Evolutionary conservation across 1,140 invertebrate species (phyloP).

Genomic region (Conopomorpha cramerella): DNA sequence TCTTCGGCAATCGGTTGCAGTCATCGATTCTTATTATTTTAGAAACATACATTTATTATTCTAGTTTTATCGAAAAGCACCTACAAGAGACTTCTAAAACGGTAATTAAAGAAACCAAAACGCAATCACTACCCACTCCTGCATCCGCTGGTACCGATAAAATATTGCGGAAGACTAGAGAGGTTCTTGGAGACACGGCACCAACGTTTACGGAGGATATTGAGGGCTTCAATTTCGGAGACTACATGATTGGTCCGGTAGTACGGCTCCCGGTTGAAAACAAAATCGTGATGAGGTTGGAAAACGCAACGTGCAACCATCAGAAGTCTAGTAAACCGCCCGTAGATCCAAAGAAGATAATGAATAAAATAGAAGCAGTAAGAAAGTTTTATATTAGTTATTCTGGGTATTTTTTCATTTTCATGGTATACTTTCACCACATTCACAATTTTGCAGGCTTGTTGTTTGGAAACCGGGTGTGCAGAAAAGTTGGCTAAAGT

Average conservation of each 20-base stretch:
- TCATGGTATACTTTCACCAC: background rate
- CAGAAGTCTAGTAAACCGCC: slow-evolving; percentile 6
- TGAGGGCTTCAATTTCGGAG: too few relatives aligned
- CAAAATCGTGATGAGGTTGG: slow-evolving; percentile 33
- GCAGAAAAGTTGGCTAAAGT: slow-evolving; percentile 17
- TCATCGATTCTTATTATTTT: too few relatives aligned
- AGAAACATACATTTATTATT: too few relatives aligned
- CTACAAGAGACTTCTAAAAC: too few relatives aligned
- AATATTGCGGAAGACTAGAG: too few relatives aligned
- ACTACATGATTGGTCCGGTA: slow-evolving; percentile 21
- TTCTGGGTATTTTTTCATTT: slow-evolving; percentile 3
- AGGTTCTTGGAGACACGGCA: too few relatives aligned
- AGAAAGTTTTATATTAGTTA: slow-evolving; percentile 6
- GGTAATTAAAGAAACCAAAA: too few relatives aligned
- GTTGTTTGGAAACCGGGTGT: slow-evolving; percentile 22
- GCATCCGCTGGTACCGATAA: too few relatives aligned
- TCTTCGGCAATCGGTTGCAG: too few relatives aligned
- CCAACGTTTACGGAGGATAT: too few relatives aligned
- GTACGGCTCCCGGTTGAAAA: slow-evolving; percentile 28
- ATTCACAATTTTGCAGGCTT: slow-evolving; percentile 13
- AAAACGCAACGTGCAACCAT: slow-evolving; percentile 9
- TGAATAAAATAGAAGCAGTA: slow-evolving; percentile 24
- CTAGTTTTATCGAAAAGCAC: too few relatives aligned
- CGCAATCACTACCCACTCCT: too few relatives aligned
- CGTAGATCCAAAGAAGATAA: slow-evolving; percentile 10